Evolutionary conservation across 2,888 invertebrate genomes (phyloP).

Genomic region (Eupithecia inturbata): DNA sequence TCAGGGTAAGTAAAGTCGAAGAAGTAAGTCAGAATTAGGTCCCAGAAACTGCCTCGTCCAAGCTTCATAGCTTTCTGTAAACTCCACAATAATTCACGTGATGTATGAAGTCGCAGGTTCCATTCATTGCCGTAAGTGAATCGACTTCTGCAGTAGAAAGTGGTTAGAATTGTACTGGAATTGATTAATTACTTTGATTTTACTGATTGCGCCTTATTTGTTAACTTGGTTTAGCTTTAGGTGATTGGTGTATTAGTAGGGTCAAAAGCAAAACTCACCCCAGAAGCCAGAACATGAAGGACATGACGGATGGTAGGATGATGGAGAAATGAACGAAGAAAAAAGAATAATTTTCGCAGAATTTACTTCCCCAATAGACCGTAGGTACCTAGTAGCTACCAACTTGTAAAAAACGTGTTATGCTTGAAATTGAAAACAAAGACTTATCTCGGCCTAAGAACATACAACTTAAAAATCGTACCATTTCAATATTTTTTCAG

Average conservation of each 20-base stretch:
- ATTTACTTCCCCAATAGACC: no score
- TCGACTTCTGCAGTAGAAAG: constrained; percentile 63
- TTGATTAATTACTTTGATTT: constrained; percentile 43
- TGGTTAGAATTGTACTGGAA: constrained; percentile 34
- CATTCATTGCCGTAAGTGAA: constrained; percentile 64
- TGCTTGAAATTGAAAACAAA: background rate
- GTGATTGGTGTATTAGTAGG: background rate
- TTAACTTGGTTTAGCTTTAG: background rate
- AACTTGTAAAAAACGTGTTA: no score
- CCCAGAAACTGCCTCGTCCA: constrained; percentile 18
- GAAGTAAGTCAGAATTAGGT: no score
- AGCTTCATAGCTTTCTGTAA: constrained; percentile 24
- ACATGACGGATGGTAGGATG: background rate
- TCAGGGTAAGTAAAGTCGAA: constrained; percentile 3
- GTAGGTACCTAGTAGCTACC: no score
- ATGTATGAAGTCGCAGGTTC: constrained; percentile 60
- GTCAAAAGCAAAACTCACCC: background rate
- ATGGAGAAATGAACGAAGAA: background rate
- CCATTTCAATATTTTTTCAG: background rate
- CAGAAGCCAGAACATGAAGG: background rate
- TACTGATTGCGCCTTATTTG: constrained; percentile 13
- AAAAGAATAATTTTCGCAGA: background rate
- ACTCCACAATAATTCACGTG: constrained; percentile 50
- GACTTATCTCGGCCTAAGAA: background rate
- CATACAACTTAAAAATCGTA: background rate